phyloP scores from a whole-genome alignment of 2,888 invertebrate species.

The Caenorhabditis zanzibari region DNA sequence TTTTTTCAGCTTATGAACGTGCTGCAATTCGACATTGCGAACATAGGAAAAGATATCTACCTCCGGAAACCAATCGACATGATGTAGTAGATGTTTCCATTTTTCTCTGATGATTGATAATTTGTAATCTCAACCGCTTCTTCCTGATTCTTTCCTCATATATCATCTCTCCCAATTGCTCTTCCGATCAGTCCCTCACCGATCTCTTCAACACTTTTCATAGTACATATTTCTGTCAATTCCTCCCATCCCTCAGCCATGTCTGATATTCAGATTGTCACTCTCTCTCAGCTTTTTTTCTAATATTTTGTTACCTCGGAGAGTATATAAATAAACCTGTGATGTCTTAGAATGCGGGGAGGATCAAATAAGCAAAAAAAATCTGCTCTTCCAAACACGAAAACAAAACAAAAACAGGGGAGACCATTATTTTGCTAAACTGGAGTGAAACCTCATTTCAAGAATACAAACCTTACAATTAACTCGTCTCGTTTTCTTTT shows the following conservation, averaged over 20 bases:
- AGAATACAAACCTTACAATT: slow-evolving; percentile 6
- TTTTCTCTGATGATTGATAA: background rate
- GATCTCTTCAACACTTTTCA: slow-evolving; percentile 37
- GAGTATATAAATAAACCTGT: slow-evolving; percentile 56
- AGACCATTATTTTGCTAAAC: background rate
- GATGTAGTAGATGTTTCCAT: slow-evolving; percentile 11
- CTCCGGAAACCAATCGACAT: slow-evolving; percentile 66
- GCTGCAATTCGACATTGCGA: slow-evolving; percentile 64
- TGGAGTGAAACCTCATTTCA: background rate
- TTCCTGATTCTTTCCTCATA: slow-evolving; percentile 1
- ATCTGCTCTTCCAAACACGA: slow-evolving; percentile 2
- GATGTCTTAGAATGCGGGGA: slow-evolving; percentile 43
- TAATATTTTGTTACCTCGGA: slow-evolving; percentile 17
- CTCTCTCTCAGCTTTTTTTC: background rate
- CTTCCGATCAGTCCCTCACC: slow-evolving; percentile 28
- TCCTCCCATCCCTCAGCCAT: background rate
- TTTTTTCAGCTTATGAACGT: slow-evolving; percentile 65
- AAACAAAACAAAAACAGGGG: slow-evolving; percentile 2
- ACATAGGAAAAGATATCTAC: slow-evolving; percentile 69
- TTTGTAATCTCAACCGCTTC: background rate
- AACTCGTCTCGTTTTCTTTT: background rate
- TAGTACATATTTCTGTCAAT: slow-evolving; percentile 41
- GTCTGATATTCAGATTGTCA: slow-evolving; percentile 56
- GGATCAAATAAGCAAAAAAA: background rate
- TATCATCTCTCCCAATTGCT: slow-evolving; percentile 22